Evolutionary conservation across 2,888 invertebrate genomes (phyloP).

Genomic region (Ennomos fuscantarius): DNA sequence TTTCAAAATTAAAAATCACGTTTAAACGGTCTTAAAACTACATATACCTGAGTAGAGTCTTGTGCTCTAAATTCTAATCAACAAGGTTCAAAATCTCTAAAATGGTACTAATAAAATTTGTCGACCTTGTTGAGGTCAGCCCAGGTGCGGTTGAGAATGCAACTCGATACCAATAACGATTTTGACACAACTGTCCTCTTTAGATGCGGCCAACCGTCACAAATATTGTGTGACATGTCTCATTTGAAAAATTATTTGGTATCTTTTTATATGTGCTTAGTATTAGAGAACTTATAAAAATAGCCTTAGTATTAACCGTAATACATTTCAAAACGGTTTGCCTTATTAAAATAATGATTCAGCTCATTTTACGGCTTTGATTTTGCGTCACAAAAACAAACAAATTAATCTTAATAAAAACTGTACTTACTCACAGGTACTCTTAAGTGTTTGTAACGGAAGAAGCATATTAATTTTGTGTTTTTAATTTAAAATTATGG

Average conservation of each 20-base stretch:
- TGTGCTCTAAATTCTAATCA: conserved; percentile 7
- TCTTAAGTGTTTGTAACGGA: conserved; percentile 28
- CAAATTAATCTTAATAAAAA: conserved; percentile 18
- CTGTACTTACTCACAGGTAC: conserved; percentile 8
- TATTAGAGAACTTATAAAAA: not conserved
- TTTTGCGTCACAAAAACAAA: conserved; percentile 15
- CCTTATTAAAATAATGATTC: conserved; percentile 9
- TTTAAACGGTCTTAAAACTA: not conserved
- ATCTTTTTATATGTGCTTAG: conserved; percentile 1
- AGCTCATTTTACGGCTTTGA: conserved; percentile 11
- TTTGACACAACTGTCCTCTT: conserved; percentile 59
- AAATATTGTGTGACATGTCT: conserved; percentile 55
- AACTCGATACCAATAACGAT: conserved; percentile 55
- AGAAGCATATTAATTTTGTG: conserved; percentile 22
- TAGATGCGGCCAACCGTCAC: conserved; percentile 53
- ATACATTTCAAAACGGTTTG: conserved; percentile 3
- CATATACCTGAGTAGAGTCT: not conserved
- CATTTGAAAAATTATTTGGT: conserved; percentile 38
- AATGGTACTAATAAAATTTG: not conserved
- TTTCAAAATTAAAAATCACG: not conserved
- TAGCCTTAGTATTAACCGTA: not conserved
- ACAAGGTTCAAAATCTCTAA: conserved; percentile 16
- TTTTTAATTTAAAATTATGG: conserved; percentile 24
- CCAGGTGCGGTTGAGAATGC: conserved; percentile 43
- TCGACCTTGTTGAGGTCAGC: conserved; percentile 36